Percentiles rank a stretch among this genome's conserved stretches.
These are phyloP conservation scores for Echinometra lucunter DNA, from an alignment of 53 echinoderm and acorn worm genomes.

Conservation along the genomic window DNA sequence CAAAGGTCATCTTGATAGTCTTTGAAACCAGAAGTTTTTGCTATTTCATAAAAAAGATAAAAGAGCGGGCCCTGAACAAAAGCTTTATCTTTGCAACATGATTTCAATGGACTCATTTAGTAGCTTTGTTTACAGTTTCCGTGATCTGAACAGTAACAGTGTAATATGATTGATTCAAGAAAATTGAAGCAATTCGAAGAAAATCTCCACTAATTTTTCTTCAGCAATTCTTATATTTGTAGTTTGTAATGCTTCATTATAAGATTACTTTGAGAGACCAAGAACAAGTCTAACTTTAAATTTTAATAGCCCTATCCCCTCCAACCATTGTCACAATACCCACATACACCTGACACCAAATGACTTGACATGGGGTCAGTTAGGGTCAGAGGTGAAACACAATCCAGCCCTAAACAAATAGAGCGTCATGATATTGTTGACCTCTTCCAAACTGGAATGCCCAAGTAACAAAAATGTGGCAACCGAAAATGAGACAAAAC, in stretches of 20 bases:
- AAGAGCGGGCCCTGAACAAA: no score
- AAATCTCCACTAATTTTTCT: neutral
- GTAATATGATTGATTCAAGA: neutral
- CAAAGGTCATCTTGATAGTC: slow-evolving; percentile 16
- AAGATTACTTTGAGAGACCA: neutral
- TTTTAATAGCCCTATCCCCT: slow-evolving; percentile 45
- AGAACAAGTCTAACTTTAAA: neutral
- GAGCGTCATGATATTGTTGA: neutral
- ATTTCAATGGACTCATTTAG: no score
- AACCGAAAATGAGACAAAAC: neutral
- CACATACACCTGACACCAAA: slow-evolving; percentile 1
- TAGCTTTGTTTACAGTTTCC: no score
- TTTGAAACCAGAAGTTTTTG: neutral
- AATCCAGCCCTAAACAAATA: slow-evolving; percentile 53
- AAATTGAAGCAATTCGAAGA: neutral
- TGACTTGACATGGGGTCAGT: slow-evolving; percentile 40
- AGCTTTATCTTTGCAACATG: no score
- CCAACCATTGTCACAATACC: slow-evolving; percentile 28
- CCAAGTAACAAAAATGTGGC: neutral
- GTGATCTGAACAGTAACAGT: neutral
- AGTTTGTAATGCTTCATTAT: neutral
- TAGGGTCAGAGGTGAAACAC: slow-evolving; percentile 46
- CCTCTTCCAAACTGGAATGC: slow-evolving; percentile 14
- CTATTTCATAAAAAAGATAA: neutral
- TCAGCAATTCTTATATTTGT: neutral